Evolutionary conservation across 2,888 invertebrate species (phyloP).

Genomic region (Meiosimyza decipiens): DNA sequence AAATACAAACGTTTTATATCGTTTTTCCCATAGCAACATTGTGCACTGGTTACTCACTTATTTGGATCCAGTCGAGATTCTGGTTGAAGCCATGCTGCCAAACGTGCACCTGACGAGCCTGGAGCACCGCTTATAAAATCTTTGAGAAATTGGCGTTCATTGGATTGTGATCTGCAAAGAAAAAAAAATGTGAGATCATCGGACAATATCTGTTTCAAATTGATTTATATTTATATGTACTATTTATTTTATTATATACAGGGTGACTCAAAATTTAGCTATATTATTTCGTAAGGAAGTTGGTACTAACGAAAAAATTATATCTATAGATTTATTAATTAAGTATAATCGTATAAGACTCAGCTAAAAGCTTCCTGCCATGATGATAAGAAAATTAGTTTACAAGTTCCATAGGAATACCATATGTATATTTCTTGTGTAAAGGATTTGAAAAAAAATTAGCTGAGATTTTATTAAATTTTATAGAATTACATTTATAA

Average conservation of each 20-base stretch:
- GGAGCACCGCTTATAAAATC: constrained; percentile 91
- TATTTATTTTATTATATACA: constrained; percentile 6
- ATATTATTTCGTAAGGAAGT: too few relatives aligned
- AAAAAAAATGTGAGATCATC: constrained; percentile 15
- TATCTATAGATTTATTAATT: too few relatives aligned
- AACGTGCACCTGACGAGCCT: constrained; percentile 87
- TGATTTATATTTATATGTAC: background rate
- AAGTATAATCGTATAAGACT: too few relatives aligned
- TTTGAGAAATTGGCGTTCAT: constrained; percentile 90
- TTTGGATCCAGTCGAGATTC: constrained; percentile 89
- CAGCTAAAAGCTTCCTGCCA: too few relatives aligned
- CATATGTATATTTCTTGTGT: too few relatives aligned
- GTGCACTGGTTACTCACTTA: constrained; percentile 53
- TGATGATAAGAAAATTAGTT: too few relatives aligned
- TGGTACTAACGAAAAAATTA: too few relatives aligned
- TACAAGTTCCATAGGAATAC: too few relatives aligned
- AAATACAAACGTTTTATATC: background rate
- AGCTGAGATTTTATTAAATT: too few relatives aligned
- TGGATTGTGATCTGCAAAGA: constrained; percentile 80
- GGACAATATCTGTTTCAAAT: background rate
- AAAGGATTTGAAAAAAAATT: too few relatives aligned
- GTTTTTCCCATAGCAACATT: background rate
- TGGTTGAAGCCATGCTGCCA: constrained; percentile 95
- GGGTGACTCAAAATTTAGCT: constrained; percentile 6
- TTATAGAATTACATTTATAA: too few relatives aligned